These are phyloP conservation scores for Heliothis virescens DNA, from an alignment of 1,140 invertebrate species.

Conservation along the genomic window DNA sequence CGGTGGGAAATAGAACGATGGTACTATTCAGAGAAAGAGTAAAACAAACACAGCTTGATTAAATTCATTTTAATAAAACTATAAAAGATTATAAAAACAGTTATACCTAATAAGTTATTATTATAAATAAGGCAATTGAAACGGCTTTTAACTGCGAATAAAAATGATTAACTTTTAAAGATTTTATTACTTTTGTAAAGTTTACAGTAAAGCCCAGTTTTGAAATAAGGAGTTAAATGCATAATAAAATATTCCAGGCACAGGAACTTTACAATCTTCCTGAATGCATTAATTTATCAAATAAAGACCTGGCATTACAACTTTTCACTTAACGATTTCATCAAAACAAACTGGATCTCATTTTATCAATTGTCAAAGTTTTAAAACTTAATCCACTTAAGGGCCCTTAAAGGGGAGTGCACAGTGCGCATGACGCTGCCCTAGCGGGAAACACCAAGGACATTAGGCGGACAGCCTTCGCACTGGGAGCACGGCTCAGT, in stretches of 20 bases:
- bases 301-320: constrained; percentile 52
- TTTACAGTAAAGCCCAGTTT: neutral
- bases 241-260: constrained; percentile 35
- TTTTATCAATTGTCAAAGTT: constrained; percentile 84
- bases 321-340: constrained; percentile 77
- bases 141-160: neutral
- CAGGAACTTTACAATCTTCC: constrained; percentile 12
- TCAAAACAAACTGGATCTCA: constrained; percentile 78
- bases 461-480: constrained; percentile 66
- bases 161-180: too few species aligned
- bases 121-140: neutral
- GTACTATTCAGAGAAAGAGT: neutral
- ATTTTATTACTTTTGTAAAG: neutral
- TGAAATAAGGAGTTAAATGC: constrained; percentile 9
- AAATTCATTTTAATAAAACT: neutral
- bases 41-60: neutral
- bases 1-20: neutral
- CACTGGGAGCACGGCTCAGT: constrained; percentile 59
- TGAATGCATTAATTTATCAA: constrained; percentile 42
- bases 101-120: too few species aligned
- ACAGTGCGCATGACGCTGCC: constrained; percentile 80
- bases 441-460: constrained; percentile 79
- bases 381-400: constrained; percentile 85
- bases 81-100: neutral
- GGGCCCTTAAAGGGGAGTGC: constrained; percentile 75